Conservation (phyloP, 1,140 invertebrate species). For the Drosophila pseudoananassae region DNA sequence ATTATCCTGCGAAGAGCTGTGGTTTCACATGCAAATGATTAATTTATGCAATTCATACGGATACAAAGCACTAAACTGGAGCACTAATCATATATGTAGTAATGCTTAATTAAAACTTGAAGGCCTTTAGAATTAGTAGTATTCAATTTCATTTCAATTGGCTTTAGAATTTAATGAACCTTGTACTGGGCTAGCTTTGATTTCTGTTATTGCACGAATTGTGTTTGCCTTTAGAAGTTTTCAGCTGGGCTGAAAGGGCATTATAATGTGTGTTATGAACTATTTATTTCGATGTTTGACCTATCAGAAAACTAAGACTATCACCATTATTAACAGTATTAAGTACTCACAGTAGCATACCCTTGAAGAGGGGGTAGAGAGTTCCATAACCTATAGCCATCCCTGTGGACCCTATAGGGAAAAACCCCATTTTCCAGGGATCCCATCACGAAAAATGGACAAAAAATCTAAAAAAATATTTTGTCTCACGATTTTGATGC, state of each 20-base stretch:
- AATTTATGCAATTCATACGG: slow-evolving; percentile 18
- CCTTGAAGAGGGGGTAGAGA: too few species aligned
- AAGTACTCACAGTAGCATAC: too few species aligned
- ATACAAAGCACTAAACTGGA: not conserved
- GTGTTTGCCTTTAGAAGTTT: not conserved
- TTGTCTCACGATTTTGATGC: too few species aligned
- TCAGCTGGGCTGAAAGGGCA: too few species aligned
- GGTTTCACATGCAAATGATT: not conserved
- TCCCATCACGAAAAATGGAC: too few species aligned
- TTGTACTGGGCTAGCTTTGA: not conserved
- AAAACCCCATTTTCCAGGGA: too few species aligned
- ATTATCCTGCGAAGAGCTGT: not conserved
- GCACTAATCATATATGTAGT: not conserved
- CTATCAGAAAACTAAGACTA: not conserved
- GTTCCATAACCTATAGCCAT: too few species aligned
- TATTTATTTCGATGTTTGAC: not conserved
- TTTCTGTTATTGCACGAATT: not conserved
- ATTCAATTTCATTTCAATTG: not conserved
- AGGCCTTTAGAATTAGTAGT: not conserved
- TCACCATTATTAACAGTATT: too few species aligned
- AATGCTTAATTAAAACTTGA: not conserved
- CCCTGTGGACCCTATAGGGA: too few species aligned
- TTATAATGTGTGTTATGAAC: not conserved
- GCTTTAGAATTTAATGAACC: not conserved
- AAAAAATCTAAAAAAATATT: too few species aligned